Percentiles rank a stretch among this genome's conserved stretches.
These are phyloP conservation scores for Prosopocoilus inquinatus DNA, from an alignment of 2,888 invertebrate genomes.

Conservation along the genomic window DNA sequence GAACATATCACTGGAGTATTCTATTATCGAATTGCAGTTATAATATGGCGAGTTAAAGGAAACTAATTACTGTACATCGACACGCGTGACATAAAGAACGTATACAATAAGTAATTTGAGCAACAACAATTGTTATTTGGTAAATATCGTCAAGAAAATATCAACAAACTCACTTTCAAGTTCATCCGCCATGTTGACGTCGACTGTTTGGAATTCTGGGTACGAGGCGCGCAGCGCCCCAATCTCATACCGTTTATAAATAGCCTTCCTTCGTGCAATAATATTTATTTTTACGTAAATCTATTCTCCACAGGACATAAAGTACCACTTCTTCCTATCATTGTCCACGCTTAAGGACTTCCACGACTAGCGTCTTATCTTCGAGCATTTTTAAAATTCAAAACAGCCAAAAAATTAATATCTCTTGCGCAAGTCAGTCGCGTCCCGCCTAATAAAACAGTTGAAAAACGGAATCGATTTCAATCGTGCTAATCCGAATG, in stretches of 20 bases:
- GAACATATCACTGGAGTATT: conserved; percentile 38
- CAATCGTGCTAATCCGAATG: not conserved
- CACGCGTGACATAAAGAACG: not conserved
- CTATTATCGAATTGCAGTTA: conserved; percentile 16
- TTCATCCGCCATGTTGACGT: conserved; percentile 78
- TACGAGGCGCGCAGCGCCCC: conserved; percentile 32
- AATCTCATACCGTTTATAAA: conserved; percentile 28
- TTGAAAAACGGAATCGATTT: conserved; percentile 24
- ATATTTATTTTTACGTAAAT: not conserved
- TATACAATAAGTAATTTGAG: not conserved
- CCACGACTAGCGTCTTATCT: conserved; percentile 9
- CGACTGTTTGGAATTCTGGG: conserved; percentile 46
- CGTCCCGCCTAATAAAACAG: conserved; percentile 29
- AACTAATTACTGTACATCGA: not conserved
- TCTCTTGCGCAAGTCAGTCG: conserved; percentile 26
- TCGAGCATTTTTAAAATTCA: conserved; percentile 23
- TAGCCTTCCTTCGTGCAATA: conserved; percentile 15
- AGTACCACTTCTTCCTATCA: too few species aligned
- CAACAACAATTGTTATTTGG: not conserved
- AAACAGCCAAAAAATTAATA: conserved; percentile 20
- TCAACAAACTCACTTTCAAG: conserved; percentile 69
- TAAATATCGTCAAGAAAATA: conserved; percentile 12
- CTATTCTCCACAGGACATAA: too few species aligned
- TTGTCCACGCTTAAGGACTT: too few species aligned
- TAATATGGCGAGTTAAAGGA: not conserved